Evolutionary conservation across 2,797 vertebrate species (phyloP).

Genomic region (Toxotes lorentzi): DNA sequence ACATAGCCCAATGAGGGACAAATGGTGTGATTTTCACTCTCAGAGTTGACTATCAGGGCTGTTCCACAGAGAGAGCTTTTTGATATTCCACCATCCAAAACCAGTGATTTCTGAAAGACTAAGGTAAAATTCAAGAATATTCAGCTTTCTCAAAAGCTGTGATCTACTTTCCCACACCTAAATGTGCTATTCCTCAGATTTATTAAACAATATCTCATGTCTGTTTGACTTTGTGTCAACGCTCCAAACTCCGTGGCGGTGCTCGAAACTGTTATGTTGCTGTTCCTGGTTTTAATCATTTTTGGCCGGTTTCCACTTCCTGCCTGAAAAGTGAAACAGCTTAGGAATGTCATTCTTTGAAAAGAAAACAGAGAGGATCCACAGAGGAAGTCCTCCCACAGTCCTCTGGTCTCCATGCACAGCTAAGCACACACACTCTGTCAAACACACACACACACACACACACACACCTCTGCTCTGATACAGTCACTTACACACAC

Average conservation of each 20-base stretch:
- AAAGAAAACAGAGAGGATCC: conserved; percentile 99
- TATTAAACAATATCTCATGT: conserved; percentile 94
- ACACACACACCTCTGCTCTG: conserved; percentile 47
- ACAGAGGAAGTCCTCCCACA: conserved; percentile 98
- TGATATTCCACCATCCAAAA: conserved; percentile 3
- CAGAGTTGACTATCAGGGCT: not conserved
- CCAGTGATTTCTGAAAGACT: conserved; percentile 30
- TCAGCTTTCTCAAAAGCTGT: not conserved
- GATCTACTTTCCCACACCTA: conserved; percentile 61
- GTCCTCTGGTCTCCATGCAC: conserved; percentile 92
- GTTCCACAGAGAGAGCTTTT: conserved; percentile 13
- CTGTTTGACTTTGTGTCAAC: conserved; percentile 95
- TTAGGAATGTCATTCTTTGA: conserved; percentile 99
- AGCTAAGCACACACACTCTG: conserved; percentile 82
- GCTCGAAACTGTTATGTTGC: conserved; percentile 92
- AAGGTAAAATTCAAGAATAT: conserved; percentile 33
- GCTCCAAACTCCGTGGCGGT: conserved; percentile 86
- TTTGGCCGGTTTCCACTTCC: conserved; percentile 96
- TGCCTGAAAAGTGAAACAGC: conserved; percentile 98
- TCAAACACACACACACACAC: conserved; percentile 62
- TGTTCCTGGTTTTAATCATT: conserved; percentile 95
- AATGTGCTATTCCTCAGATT: conserved; percentile 83
- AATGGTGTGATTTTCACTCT: conserved; percentile 13
- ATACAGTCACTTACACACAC: conserved; percentile 83
- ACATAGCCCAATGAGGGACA: conserved; percentile 15